A percentile compares a stretch with the other conserved stretches of the same genome.
Conservation (phyloP, 2,888 invertebrate genomes). For the Dicyrtomina minuta region DNA sequence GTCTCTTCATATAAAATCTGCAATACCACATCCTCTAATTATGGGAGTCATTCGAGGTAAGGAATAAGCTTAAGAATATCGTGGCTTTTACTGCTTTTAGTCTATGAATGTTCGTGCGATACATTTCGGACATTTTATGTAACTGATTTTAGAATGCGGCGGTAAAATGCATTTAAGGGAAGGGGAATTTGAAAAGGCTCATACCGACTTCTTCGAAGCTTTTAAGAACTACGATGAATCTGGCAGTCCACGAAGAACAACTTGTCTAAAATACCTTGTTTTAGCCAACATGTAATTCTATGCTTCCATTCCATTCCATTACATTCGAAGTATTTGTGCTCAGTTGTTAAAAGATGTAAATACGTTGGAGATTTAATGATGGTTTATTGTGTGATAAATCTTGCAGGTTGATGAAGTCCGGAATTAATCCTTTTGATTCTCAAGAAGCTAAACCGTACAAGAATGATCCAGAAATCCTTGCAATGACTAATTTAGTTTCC, state of each 20-base stretch:
- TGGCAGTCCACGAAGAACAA: conserved; percentile 92
- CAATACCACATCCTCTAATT: conserved; percentile 99
- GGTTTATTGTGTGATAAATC: conserved; percentile 9
- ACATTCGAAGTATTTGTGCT: background rate
- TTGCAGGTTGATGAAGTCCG: conserved; percentile 93
- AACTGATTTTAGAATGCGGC: conserved; percentile 75
- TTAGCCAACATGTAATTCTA: conserved; percentile 97
- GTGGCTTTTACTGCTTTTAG: background rate
- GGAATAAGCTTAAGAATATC: background rate
- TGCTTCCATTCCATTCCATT: conserved; percentile 58
- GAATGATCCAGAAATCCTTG: conserved; percentile 97
- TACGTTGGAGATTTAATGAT: background rate
- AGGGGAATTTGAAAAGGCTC: conserved; percentile 97
- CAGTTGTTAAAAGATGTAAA: background rate
- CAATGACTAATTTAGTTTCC: conserved; percentile 97
- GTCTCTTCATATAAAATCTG: conserved; percentile 96
- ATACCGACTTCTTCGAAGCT: conserved; percentile 99
- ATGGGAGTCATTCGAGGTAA: conserved; percentile 97
- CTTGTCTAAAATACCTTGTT: conserved; percentile 95
- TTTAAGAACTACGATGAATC: conserved; percentile 99
- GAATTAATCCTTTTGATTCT: conserved; percentile 98
- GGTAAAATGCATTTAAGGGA: conserved; percentile 99
- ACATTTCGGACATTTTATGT: background rate
- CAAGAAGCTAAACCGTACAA: conserved; percentile 99
- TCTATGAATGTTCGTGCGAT: no score